Conservation (phyloP, 2,888 invertebrate species). For the Calameuta pallipes region DNA sequence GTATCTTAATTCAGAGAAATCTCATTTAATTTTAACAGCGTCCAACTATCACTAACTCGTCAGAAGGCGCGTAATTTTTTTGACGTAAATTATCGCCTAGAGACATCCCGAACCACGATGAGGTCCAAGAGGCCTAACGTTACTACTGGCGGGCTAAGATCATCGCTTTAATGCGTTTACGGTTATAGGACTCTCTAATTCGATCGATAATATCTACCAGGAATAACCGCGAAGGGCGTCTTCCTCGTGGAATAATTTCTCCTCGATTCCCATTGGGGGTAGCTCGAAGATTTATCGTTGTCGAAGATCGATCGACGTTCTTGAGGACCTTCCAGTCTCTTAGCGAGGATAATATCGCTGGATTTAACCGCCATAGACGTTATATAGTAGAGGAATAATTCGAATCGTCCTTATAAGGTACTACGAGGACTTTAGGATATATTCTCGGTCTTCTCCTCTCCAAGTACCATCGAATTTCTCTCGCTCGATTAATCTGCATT, state of each 20-base stretch:
- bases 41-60: not conserved
- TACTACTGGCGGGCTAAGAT: not conserved
- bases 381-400: not conserved
- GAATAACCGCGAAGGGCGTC: not conserved
- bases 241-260: not conserved
- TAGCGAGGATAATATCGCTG: not conserved
- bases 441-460: not conserved
- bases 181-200: not conserved
- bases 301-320: not conserved
- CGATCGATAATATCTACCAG: not conserved
- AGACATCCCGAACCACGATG: not conserved
- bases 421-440: not conserved
- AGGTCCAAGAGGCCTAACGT: not conserved
- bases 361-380: not conserved
- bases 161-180: not conserved
- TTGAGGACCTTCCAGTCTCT: not conserved
- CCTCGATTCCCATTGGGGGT: not conserved
- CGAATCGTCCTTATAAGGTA: not conserved
- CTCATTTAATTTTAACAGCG: not conserved
- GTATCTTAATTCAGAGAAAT: not conserved
- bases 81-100: no score
- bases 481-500: not conserved
- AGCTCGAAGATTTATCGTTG: not conserved
- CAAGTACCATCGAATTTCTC: not conserved
- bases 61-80: not conserved